phyloP scores from a whole-genome alignment of 64 coral and sea anemone genomes.

The Hydrozoanthus tunicans region DNA sequence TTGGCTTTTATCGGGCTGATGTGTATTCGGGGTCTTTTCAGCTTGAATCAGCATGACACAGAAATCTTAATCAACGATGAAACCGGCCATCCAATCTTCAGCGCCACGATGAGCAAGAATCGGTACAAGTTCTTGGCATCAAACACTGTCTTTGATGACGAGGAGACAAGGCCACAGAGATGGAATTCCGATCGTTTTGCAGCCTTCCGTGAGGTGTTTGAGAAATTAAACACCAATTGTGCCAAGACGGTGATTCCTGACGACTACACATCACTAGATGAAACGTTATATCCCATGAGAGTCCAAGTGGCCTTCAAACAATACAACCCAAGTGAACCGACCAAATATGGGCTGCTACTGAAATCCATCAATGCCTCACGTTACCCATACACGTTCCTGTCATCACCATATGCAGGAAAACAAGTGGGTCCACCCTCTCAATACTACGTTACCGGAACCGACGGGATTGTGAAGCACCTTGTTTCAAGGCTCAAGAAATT shows the following conservation, averaged over 20 bases:
- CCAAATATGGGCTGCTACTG: constrained; percentile 29
- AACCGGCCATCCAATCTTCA: constrained; percentile 19
- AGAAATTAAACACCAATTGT: constrained; percentile 18
- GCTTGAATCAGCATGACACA: not conserved
- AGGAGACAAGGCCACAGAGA: constrained; percentile 17
- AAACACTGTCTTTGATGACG: constrained; percentile 19
- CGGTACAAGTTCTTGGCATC: constrained; percentile 19
- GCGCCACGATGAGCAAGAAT: constrained; percentile 31
- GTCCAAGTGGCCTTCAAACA: constrained; percentile 24
- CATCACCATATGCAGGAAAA: constrained; percentile 32
- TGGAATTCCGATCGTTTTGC: constrained; percentile 19
- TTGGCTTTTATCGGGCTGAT: constrained; percentile 15
- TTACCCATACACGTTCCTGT: constrained; percentile 29
- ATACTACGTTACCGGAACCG: not conserved
- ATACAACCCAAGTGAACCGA: constrained; percentile 29
- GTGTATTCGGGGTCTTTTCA: not conserved
- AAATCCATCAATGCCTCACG: constrained; percentile 29
- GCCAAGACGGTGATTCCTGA: not conserved
- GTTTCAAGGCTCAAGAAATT: not conserved
- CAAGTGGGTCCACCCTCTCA: not conserved
- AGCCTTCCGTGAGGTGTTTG: constrained; percentile 24
- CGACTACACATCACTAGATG: constrained; percentile 21
- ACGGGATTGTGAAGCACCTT: constrained; percentile 1
- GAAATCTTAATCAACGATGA: constrained; percentile 8
- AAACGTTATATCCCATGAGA: constrained; percentile 32